These are phyloP conservation scores for Patella vulgata DNA, from an alignment of 1,140 invertebrate genomes.

Conservation along the genomic window DNA sequence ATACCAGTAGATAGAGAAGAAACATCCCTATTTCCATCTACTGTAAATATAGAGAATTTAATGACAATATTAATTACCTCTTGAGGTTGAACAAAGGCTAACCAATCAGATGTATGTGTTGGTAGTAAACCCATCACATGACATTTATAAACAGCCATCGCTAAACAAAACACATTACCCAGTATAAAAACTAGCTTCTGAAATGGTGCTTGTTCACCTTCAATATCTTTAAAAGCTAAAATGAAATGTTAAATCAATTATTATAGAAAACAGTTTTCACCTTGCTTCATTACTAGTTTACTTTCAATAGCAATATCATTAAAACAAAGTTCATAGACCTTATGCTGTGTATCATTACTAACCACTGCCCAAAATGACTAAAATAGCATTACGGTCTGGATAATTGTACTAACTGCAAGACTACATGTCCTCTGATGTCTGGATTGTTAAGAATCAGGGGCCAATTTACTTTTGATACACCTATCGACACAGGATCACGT, in stretches of 20 bases:
- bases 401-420: too few relatives aligned
- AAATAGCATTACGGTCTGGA: too few relatives aligned
- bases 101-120: conserved; percentile 98
- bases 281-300: not conserved
- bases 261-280: not conserved
- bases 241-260: conserved; percentile 12
- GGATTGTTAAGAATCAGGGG: too few relatives aligned
- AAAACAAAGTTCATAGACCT: too few relatives aligned
- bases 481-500: too few relatives aligned
- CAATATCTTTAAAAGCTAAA: conserved; percentile 91
- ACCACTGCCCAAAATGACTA: not conserved
- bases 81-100: conserved; percentile 96
- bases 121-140: conserved; percentile 98
- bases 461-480: too few relatives aligned
- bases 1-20: too few relatives aligned
- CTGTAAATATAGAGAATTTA: too few relatives aligned
- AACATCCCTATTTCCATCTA: too few relatives aligned
- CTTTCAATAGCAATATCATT: not conserved
- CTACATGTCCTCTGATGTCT: too few relatives aligned
- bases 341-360: not conserved
- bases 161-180: conserved; percentile 93
- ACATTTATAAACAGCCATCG: conserved; percentile 96
- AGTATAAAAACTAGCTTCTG: conserved; percentile 96
- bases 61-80: too few relatives aligned
- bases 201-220: conserved; percentile 84